Evolutionary conservation across 37 sponge, comb jelly and placozoan species (phyloP), one percentile per base, ranked within the genome.

Genomic region (Oopsacas minuta): DNA sequence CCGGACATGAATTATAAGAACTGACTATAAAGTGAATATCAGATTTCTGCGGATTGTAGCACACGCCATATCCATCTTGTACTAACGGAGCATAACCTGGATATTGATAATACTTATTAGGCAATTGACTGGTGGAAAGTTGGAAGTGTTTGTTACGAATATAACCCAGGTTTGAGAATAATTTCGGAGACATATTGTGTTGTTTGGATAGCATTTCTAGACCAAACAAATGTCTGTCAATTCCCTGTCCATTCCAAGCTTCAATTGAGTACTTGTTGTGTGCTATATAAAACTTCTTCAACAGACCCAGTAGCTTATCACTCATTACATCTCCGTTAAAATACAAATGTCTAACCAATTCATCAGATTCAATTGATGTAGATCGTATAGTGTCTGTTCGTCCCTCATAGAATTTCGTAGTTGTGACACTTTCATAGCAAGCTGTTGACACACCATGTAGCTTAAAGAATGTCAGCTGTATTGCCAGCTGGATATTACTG

Each of bases 341-440:
- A 61, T 3, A 61, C 7, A 61, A 32, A 10, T 25, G 32, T 61
- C 28, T 34, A 20, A 61, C 75, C 75, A 25, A 25, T 25, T 61
- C 75, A 25, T 25, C 28, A 61, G 75, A 61, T 12, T 61, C 90
- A 3, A 81, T 53, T 8, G 89, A 90, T 15, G 86, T 53, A 1
- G 92, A 88, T 8, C 96, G 86, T 39, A 96, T 91, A 8, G 94
- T 93, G 52, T 96, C 96, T 22, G 96, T 93, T 0, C 96, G 52
- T 0, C 96, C 94, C 28, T 81, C 39, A 25, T 87, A 84, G 85
- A 89, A 96, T 86, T 85, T 86, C 20, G 94, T 38, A 0, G 92
- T 96, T 8, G 85, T 81, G 12, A 81, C 94, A 87, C 94, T 96
- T 84, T 96, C 96, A 89, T 96, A 96, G 82, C 86, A 85, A 22